Evolutionary conservation across 2,113 vertebrate genomes (phyloP).

Genomic region (Bothrops jararaca): DNA sequence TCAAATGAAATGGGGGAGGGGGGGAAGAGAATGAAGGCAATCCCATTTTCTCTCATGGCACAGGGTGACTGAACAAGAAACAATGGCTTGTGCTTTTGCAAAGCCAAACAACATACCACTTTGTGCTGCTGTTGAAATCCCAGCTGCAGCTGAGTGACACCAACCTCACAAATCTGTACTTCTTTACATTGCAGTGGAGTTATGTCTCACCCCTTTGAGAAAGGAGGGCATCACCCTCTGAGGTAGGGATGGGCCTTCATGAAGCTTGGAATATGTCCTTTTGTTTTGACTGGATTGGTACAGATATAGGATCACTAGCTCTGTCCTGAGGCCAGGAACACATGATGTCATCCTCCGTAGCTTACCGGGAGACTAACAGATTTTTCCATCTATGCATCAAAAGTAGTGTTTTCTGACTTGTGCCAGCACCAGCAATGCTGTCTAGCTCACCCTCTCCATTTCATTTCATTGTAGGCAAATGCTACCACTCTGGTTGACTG

Average conservation of each 20-base stretch:
- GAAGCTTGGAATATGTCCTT: not conserved
- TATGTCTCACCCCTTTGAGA: conserved; percentile 33
- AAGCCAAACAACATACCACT: conserved; percentile 56
- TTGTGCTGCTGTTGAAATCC: conserved; percentile 54
- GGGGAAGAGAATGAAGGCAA: not conserved
- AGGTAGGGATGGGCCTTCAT: not conserved
- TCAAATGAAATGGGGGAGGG: not conserved
- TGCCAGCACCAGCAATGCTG: not conserved
- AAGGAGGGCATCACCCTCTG: not conserved
- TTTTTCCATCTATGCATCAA: not conserved
- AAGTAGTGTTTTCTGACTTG: not conserved
- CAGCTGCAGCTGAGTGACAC: conserved; percentile 65
- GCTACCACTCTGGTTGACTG: not conserved
- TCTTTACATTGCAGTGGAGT: conserved; percentile 50
- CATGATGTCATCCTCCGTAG: not conserved
- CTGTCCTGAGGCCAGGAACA: not conserved
- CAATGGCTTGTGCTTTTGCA: conserved; percentile 50
- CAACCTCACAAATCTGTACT: conserved; percentile 46
- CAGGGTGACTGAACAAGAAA: conserved; percentile 49
- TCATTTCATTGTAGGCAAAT: not conserved
- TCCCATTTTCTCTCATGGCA: conserved; percentile 3
- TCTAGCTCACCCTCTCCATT: not conserved
- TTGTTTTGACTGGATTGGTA: not conserved
- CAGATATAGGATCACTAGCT: not conserved
- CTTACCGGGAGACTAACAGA: not conserved